phyloP scores from a whole-genome alignment of 2,797 vertebrate genomes.

The Tangara arthus region DNA sequence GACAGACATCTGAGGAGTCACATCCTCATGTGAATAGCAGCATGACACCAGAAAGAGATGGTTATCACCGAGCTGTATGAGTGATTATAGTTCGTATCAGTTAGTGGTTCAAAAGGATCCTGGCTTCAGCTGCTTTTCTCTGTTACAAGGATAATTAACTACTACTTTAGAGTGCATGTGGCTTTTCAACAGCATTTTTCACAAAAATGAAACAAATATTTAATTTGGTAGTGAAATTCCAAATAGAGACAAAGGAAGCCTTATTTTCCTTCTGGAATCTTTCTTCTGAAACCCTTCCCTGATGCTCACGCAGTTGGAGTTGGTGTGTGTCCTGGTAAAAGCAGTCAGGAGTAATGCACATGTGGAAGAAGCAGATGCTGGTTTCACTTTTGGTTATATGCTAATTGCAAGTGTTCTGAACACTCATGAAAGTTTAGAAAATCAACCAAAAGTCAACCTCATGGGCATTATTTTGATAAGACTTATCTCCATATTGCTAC shows the following conservation, averaged over 20 bases:
- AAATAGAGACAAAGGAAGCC: neutral
- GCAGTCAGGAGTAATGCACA: neutral
- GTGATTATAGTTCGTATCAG: neutral
- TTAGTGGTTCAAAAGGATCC: neutral
- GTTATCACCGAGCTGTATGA: neutral
- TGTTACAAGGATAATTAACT: neutral
- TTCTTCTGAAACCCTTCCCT: neutral
- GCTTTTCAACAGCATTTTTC: neutral
- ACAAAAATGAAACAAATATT: neutral
- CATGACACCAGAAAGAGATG: constrained; percentile 18
- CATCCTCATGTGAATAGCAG: constrained; percentile 44
- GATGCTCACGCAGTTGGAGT: neutral
- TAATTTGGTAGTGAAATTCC: neutral
- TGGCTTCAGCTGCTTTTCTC: constrained; percentile 2
- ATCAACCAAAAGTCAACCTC: neutral
- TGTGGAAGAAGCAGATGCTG: neutral
- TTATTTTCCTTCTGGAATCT: neutral
- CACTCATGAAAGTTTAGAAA: neutral
- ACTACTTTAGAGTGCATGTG: neutral
- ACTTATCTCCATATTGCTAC: neutral
- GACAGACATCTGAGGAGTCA: neutral
- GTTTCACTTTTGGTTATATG: neutral
- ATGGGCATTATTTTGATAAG: neutral
- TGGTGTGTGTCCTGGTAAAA: neutral
- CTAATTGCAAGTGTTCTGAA: neutral